phyloP scores from a whole-genome alignment of 1,140 invertebrate species.

The Rhopalosiphum maidis region DNA sequence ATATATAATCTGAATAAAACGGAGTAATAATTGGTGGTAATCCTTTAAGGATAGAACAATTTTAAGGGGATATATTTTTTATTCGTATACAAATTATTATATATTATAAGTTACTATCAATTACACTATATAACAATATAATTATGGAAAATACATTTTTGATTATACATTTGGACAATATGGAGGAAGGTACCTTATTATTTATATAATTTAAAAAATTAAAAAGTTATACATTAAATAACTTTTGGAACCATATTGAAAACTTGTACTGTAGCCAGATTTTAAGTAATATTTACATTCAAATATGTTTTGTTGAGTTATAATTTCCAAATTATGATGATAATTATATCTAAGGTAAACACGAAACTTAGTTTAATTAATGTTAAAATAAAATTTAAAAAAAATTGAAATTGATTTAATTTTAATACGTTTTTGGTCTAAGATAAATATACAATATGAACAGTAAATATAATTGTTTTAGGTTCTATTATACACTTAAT shows the following conservation, averaged over 20 bases:
- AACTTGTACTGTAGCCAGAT: not conserved
- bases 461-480: too few relatives aligned
- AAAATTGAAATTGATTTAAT: not conserved
- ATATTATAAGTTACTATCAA: not conserved
- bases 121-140: not conserved
- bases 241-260: not conserved
- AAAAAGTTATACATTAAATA: not conserved
- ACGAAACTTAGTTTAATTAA: not conserved
- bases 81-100: not conserved
- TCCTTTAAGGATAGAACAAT: not conserved
- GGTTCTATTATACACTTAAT: too few relatives aligned
- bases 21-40: not conserved
- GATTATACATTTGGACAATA: not conserved
- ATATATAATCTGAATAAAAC: not conserved
- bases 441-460: not conserved
- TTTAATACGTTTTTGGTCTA: not conserved
- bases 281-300: not conserved
- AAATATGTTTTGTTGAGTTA: conserved; percentile 17
- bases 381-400: not conserved
- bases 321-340: not conserved
- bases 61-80: not conserved
- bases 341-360: not conserved
- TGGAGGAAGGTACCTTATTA: not conserved
- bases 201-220: not conserved
- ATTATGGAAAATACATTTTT: not conserved